Base-by-base conservation (phyloP, 2,113 vertebrate species). In the Phaethon lepturus region DNA sequence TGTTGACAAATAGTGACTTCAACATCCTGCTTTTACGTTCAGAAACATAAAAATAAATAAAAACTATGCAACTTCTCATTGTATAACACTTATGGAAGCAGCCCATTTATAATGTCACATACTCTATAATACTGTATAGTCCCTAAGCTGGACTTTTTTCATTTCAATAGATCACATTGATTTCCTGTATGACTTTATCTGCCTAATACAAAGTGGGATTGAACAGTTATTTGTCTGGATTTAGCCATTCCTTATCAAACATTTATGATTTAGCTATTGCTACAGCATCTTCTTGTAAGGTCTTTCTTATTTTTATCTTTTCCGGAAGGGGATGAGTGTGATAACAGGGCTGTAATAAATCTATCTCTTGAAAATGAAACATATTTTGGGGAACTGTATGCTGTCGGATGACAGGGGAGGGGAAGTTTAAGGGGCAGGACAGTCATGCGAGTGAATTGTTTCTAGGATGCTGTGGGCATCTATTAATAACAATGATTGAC, bases 121-220 rank as follows among this genome's bases (percentile, higher is more conserved):
- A 96, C 97, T 96, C 98, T 95, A 17, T 91, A 94, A 88, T 29
- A 79, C 78, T 3, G 1, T 56, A 79, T 95, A 84, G 94, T 98
- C 96, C 97, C 92, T 97, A 97, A 98, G 97, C 96, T 94, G 96
- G 97, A 97, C 96, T 94, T 97, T 98, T 98, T 98, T 98, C 50
- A 94, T 98, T 98, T 98, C 98, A 98, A 98, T 99, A 98, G 97
- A 98, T 98, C 92, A 98, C 97, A 99, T 99, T 98, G 99, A 99
- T 99, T 99, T 99, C 98, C 99, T 98, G 98, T 98, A 98, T 98
- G 99, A 99, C 98, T 98, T 99, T 99, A 99, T 99, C 99, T 99
- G 97, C 98, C 98, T 99, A 98, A 98, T 98, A 99, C 98, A 98
- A 98, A 98, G 96, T 97, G 96, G 98, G 98, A 97, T 98, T 98